Evolutionary conservation across 2,888 invertebrate genomes (phyloP).

Genomic region (Latheticus oryzae): DNA sequence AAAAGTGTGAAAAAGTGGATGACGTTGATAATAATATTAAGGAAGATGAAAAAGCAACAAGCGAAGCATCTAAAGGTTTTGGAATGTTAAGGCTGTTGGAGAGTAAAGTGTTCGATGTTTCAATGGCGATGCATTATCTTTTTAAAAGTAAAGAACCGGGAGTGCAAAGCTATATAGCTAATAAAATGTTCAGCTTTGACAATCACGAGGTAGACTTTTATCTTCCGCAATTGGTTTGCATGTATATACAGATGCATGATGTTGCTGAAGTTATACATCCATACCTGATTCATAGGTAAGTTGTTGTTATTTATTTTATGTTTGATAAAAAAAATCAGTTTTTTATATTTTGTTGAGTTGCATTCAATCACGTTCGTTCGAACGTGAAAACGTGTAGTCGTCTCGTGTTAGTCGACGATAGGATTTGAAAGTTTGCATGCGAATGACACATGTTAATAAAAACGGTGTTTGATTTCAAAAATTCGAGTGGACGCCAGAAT

Average conservation of each 20-base stretch:
- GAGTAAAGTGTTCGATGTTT: constrained; percentile 97
- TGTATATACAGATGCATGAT: constrained; percentile 98
- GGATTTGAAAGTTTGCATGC: too few relatives aligned
- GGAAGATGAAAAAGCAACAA: constrained; percentile 41
- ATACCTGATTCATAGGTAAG: constrained; percentile 82
- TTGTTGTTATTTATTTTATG: too few relatives aligned
- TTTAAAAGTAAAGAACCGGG: constrained; percentile 99
- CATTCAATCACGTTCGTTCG: too few relatives aligned
- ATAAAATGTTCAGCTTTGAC: constrained; percentile 96
- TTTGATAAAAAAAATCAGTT: too few relatives aligned
- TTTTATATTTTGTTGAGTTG: too few relatives aligned
- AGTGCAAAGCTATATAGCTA: constrained; percentile 96
- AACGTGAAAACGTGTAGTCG: too few relatives aligned
- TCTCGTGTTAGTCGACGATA: too few relatives aligned
- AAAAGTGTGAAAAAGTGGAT: constrained; percentile 36
- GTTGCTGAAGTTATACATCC: constrained; percentile 94
- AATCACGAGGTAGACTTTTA: constrained; percentile 96
- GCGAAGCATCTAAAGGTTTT: constrained; percentile 65
- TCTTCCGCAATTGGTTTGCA: constrained; percentile 96
- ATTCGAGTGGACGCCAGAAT: too few relatives aligned
- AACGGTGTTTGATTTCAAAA: too few relatives aligned
- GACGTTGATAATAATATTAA: constrained; percentile 36
- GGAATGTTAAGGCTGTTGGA: constrained; percentile 92
- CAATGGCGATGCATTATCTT: constrained; percentile 97
- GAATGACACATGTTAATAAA: too few relatives aligned